A percentile compares a stretch with the other conserved stretches of the same genome.
phyloP scores from a whole-genome alignment of 2,113 vertebrate species.

The Pipa parva region DNA sequence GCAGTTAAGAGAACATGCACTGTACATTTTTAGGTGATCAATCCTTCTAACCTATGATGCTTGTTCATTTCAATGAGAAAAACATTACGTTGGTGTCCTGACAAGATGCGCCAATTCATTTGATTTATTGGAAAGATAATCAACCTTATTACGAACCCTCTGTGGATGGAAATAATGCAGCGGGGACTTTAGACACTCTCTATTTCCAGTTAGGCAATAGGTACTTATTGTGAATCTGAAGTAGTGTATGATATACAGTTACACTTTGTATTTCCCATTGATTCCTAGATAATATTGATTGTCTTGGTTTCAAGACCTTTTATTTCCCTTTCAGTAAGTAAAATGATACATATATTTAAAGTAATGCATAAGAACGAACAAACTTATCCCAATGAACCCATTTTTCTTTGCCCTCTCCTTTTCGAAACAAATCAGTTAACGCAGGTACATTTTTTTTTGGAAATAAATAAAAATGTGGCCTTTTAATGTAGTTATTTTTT shows the following conservation, averaged over 20 bases:
- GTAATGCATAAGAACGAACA: conserved; percentile 17
- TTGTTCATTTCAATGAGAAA: conserved; percentile 71
- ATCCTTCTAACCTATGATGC: too few species aligned
- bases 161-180: conserved; percentile 63
- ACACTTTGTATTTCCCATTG: conserved; percentile 63
- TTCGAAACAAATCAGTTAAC: too few species aligned
- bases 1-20: conserved; percentile 34
- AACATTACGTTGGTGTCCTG: conserved; percentile 72
- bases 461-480: too few species aligned
- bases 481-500: too few species aligned
- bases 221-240: conserved; percentile 60
- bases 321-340: conserved; percentile 13
- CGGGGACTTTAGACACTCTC: conserved; percentile 55
- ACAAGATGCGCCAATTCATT: conserved; percentile 76
- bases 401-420: too few species aligned
- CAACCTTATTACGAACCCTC: conserved; percentile 51
- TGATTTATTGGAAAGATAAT: conserved; percentile 70
- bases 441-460: too few species aligned
- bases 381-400: not conserved
- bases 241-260: conserved; percentile 54
- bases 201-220: conserved; percentile 56
- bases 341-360: conserved; percentile 23
- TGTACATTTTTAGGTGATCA: too few species aligned
- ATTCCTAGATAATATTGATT: conserved; percentile 50
- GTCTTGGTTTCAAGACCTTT: conserved; percentile 40